Evolutionary conservation across 2,797 vertebrate species (phyloP), one percentile per base, ranked within the genome.

Genomic region (Philypnodon macrostomus): DNA sequence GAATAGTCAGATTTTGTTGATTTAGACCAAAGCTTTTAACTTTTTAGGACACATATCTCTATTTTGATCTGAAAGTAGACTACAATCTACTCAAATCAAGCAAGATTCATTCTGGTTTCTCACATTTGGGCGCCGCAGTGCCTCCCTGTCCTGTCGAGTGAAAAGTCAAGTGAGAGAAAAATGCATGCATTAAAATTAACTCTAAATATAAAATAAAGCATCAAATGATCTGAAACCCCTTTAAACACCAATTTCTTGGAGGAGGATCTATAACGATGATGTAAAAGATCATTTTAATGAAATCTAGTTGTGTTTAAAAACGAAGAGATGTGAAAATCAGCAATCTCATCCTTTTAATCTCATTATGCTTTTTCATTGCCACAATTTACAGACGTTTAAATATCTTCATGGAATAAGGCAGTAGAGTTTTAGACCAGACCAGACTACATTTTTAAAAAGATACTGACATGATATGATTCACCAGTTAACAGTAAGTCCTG

Each of bases 81-180:
- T 64, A 76, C 63, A 63, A 30, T 30, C 67, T 73, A 70, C 56
- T 70, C 54, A 52, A 77, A 78, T 45, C 79, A 77, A 36, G 33
- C 5, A 33, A 73, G 53, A 67, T 23, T 39, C 17, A 49, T 48
- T 70, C 38, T 63, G 39, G 8, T 44, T 35, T 63, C 89, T 91
- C 89, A 91, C 88, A 29, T 85, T 75, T 18, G 67, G 53, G 71
- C 46, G 55, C 63, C 14, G 80, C 63, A 35, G 61, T 15, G 73
- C 44, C 51, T 70, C 70, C 58, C 10, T 35, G 53, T 75, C 77
- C 88, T 90, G 88, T 53, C 52, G 30, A 74, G 63, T 58, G 65
- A 70, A 76, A 70, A 78, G 57, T 70, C 55, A 68, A 41, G 80
- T 58, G 46, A 78, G 60, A 78, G 50, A 70, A 60, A 39, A 16